Evolutionary conservation across 2,113 vertebrate genomes (phyloP).

Genomic region (Notothenia coriiceps): DNA sequence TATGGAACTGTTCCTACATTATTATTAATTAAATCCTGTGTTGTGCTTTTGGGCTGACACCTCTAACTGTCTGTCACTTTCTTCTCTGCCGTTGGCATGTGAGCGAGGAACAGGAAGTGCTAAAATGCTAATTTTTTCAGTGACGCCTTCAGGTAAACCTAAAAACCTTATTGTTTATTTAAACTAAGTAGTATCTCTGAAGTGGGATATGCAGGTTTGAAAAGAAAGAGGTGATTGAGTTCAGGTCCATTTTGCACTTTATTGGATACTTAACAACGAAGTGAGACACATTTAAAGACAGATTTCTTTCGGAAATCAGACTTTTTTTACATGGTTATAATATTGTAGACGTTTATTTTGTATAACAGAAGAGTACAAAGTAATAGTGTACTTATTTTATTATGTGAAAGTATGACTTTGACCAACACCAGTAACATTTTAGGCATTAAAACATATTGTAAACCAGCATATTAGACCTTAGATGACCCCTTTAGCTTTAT

Average conservation of each 20-base stretch:
- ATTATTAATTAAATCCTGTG: too few species aligned
- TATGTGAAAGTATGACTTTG: too few species aligned
- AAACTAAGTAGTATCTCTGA: background rate
- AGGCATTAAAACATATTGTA: background rate
- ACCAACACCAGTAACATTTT: background rate
- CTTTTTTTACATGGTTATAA: background rate
- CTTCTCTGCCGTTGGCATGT: too few species aligned
- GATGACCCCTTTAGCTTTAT: too few species aligned
- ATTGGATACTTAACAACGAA: background rate
- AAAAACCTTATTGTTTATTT: background rate
- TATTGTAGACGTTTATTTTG: background rate
- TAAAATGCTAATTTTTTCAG: background rate
- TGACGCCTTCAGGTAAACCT: conserved; percentile 11
- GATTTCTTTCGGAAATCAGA: background rate
- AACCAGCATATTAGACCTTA: background rate
- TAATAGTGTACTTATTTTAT: too few species aligned
- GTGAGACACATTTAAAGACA: background rate
- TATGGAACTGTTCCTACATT: too few species aligned
- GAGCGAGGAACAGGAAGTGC: too few species aligned
- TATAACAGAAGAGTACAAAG: background rate
- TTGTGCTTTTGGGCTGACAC: too few species aligned
- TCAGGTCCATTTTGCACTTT: background rate
- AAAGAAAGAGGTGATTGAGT: background rate
- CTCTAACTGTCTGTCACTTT: too few species aligned
- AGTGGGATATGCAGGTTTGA: background rate